Evolutionary conservation across 2,797 vertebrate species (phyloP), one percentile per base, ranked within the genome.

Genomic region (Enteromius unitaeniatus): DNA sequence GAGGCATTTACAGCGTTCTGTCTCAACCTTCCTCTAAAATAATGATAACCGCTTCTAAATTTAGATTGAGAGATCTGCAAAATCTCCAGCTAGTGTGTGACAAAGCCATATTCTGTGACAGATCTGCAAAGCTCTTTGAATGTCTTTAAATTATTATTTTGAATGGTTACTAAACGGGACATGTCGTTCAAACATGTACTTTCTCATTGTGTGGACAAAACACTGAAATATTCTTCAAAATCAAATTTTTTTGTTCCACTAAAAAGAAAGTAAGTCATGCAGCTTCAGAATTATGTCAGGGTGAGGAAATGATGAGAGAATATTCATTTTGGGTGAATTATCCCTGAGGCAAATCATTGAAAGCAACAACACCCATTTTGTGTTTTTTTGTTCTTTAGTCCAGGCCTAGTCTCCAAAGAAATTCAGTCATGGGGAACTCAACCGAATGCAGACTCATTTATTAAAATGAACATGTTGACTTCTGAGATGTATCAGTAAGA

Each of bases 401-500:
- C 13, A 73, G 26, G 11, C 53, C 53, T 72, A 31, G 40, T 58
- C 49, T 75, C 26, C 21, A 62, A 37, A 53, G 34, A 78, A 37
- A 72, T 82, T 17, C 34, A 45, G 79, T 34, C n/a, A 42, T 4
- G 31, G 21, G 58, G 49, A 79, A 26, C 62, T 58, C 14, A 82
- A 53, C 21, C n/a, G 21, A 28, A 73, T 28, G 47, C 68, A 74
- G 14, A n/a, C 60, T 14, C 49, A 53, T 68, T 73, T 47, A 75
- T 69, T 69, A 68, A 3, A 40, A 17, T 75, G n/a, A 31, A 51
- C 9, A 7, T 79, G 37, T 78, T 79, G 42, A 28, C 68, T 53
- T 82, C 13, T 75, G 31, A 62, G 53, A 73, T 74, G 15, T 47
- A 49, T 84, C 78, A 51, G 42, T 55, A 78, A 70, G 70, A 84